Evolutionary conservation across 2,113 vertebrate genomes (phyloP).

Genomic region (Perca fluviatilis): DNA sequence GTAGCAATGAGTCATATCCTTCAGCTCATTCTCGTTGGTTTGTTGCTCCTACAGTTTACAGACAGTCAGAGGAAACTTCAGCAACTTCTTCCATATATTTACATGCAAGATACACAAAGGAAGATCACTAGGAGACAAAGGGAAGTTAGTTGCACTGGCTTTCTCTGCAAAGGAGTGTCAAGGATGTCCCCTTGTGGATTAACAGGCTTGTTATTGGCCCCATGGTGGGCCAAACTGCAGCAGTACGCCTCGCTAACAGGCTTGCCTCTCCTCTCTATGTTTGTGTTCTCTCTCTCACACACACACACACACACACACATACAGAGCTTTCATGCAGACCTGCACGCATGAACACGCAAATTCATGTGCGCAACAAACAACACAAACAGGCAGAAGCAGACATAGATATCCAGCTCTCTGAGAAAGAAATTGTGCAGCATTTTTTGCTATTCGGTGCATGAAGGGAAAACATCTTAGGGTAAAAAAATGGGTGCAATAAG

Average conservation of each 20-base stretch:
- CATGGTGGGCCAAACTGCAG: constrained; percentile 64
- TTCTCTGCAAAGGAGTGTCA: constrained; percentile 53
- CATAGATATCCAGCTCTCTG: constrained; percentile 5
- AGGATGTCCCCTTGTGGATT: constrained; percentile 64
- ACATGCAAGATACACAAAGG: constrained; percentile 22
- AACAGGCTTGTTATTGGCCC: constrained; percentile 68
- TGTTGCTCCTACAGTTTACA: constrained; percentile 37
- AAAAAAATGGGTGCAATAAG: constrained; percentile 18
- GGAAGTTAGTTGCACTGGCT: constrained; percentile 40
- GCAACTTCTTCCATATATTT: constrained; percentile 21
- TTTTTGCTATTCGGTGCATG: constrained; percentile 22
- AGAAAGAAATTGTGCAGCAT: not conserved
- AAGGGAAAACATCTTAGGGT: constrained; percentile 14
- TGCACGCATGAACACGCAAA: constrained; percentile 26
- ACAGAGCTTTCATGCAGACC: constrained; percentile 33
- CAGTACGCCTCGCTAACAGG: constrained; percentile 56
- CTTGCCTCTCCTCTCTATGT: constrained; percentile 56
- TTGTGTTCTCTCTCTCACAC: constrained; percentile 39
- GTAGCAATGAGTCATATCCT: constrained; percentile 67
- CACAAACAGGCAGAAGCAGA: constrained; percentile 11
- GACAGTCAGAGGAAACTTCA: constrained; percentile 34
- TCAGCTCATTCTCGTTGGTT: constrained; percentile 40
- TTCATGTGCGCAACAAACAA: constrained; percentile 20
- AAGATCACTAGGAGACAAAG: constrained; percentile 55
- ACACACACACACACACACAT: not conserved